Evolutionary conservation across 1,140 invertebrate genomes (phyloP), one percentile per base, ranked within the genome.

Genomic region (Halotydeus destructor): DNA sequence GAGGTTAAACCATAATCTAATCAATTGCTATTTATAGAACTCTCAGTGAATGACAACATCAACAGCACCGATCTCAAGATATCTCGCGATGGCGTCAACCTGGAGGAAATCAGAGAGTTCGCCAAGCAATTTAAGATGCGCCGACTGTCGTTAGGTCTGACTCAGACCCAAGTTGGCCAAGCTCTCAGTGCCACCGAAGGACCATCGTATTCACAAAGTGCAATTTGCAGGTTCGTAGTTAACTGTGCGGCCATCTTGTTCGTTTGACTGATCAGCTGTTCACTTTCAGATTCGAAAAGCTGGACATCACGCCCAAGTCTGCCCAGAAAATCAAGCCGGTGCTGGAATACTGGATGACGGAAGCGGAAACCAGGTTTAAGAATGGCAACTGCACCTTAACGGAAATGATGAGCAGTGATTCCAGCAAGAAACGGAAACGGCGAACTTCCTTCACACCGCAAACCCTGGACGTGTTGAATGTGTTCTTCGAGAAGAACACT

Each of bases 261-360:
- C 25, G 43, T 38, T 37, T 47, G 52, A 62, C 23, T 30, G 41
- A n/a, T 21, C 34, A 30, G 34, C 37, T 53, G 42, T 24, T 47
- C 44, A 45, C 16, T 44, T 50, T 14, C 63, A 94, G 89, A 77
- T 96, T 96, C 74, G 89, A 96, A 69, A 97, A 96, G 70, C 70
- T 97, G 63, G 89, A 97, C 69, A 96, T 96, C 55, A 96, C 88
- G 57, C 88, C 88, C 60, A 93, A 94, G 70, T 93, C 86, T 71
- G 88, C 89, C 50, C 83, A 91, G 68, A 96, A 94, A 73, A 96
- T 96, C 56, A 94, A 93, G 65, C 89, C 89, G 50, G 88, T 96
- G 47, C 69, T 96, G 55, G 88, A 94, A 64, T 71, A 78, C 63
- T 96, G 88, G 88, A 91, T 96, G 85, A 80, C 80, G 63, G 85